phyloP scores from a whole-genome alignment of 2,888 invertebrate genomes.

The Microdon myrmicae region DNA sequence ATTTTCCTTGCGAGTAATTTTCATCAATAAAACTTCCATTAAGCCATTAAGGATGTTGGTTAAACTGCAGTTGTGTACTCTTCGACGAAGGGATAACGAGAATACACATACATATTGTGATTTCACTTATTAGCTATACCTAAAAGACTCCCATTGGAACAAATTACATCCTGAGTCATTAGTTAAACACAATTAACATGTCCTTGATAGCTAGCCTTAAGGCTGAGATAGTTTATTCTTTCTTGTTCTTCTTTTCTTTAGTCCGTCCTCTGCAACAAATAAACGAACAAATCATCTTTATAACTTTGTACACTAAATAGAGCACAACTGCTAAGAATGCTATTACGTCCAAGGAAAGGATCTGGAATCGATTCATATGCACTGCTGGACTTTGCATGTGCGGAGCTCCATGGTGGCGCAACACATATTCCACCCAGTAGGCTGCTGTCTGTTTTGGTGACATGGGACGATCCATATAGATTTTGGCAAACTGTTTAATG shows the following conservation, averaged over 20 bases:
- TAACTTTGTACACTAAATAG: constrained; percentile 17
- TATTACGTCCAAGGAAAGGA: constrained; percentile 68
- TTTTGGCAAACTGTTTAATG: constrained; percentile 64
- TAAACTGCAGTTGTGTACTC: no score
- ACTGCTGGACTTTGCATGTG: constrained; percentile 69
- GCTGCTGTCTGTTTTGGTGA: constrained; percentile 68
- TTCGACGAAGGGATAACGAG: no score
- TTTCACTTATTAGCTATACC: no score
- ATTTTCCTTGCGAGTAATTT: constrained; percentile 37
- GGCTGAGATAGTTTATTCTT: constrained; percentile 18
- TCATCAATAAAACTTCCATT: constrained; percentile 51
- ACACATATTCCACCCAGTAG: constrained; percentile 71
- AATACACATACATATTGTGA: no score
- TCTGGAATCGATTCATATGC: constrained; percentile 66
- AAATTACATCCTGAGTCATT: no score
- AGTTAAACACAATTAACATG: no score
- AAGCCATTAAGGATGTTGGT: no score
- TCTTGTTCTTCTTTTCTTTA: constrained; percentile 24
- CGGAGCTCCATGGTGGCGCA: constrained; percentile 69
- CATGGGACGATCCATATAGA: constrained; percentile 70
- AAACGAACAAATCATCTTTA: constrained; percentile 9
- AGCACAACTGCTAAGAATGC: constrained; percentile 48
- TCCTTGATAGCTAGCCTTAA: no score
- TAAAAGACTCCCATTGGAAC: no score
- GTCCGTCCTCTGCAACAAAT: constrained; percentile 18